phyloP scores from a whole-genome alignment of 2,113 vertebrate genomes.

The Petrocephalus zakoni region DNA sequence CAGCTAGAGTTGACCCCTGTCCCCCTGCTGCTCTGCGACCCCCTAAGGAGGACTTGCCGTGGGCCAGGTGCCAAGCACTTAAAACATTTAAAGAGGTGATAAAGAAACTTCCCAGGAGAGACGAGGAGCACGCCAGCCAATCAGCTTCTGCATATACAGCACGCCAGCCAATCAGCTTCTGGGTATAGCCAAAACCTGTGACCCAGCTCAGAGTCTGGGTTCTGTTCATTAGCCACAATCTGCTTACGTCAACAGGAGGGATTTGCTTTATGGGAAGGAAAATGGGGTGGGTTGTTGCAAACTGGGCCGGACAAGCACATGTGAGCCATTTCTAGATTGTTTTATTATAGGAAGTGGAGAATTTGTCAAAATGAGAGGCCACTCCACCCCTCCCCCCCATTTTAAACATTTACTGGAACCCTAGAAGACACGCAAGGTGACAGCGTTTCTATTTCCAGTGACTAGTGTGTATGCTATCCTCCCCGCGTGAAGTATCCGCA shows the following conservation, averaged over 20 bases:
- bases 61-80: conserved; percentile 79
- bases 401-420: conserved; percentile 32
- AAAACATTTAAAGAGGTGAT: conserved; percentile 98
- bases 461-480: background rate
- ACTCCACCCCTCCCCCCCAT: background rate
- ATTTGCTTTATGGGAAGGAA: conserved; percentile 39
- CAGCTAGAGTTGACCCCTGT: conserved; percentile 63
- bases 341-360: conserved; percentile 36
- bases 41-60: conserved; percentile 76
- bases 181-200: conserved; percentile 5
- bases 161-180: background rate
- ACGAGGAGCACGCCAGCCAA: conserved; percentile 66
- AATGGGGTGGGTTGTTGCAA: conserved; percentile 28
- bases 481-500: background rate
- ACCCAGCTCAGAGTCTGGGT: conserved; percentile 26
- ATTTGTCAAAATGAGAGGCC: conserved; percentile 31
- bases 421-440: background rate
- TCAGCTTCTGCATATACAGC: conserved; percentile 45
- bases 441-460: background rate
- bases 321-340: conserved; percentile 26
- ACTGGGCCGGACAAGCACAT: conserved; percentile 12
- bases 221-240: conserved; percentile 23
- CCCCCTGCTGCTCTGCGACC: conserved; percentile 62
- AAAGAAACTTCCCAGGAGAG: conserved; percentile 91
- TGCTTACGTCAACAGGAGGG: conserved; percentile 25